A percentile compares a stretch with the other conserved stretches of the same genome.
These are phyloP conservation scores for Drosophila paranaensis DNA, from an alignment of 2,888 invertebrate genomes.

Conservation along the genomic window DNA sequence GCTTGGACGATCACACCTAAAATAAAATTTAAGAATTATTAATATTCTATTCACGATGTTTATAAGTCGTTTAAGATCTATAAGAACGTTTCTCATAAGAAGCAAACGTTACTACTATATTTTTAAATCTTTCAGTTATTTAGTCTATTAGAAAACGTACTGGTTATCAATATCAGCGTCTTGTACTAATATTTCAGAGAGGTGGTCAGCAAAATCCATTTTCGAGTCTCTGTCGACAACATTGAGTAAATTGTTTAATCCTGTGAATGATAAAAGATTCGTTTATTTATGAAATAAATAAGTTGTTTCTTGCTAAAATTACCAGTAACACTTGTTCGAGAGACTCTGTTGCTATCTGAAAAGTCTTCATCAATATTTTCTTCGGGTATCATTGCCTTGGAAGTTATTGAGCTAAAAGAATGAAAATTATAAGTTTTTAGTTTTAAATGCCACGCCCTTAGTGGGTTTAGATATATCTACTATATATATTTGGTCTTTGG, in stretches of 20 bases:
- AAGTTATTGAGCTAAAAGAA: constrained; percentile 64
- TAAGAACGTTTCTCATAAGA: too few species aligned
- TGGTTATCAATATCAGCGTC: constrained; percentile 56
- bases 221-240: constrained; percentile 33
- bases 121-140: too few species aligned
- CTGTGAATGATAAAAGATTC: constrained; percentile 23
- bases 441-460: too few species aligned
- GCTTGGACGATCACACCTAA: constrained; percentile 86
- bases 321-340: constrained; percentile 49
- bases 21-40: background rate
- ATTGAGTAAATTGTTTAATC: constrained; percentile 29
- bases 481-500: too few species aligned
- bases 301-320: constrained; percentile 25
- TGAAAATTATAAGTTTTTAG: background rate
- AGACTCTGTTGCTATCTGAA: constrained; percentile 54
- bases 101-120: too few species aligned
- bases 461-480: too few species aligned
- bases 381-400: constrained; percentile 86
- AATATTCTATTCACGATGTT: background rate
- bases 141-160: constrained; percentile 47
- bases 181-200: constrained; percentile 53
- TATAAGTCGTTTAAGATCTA: too few species aligned
- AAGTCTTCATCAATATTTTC: constrained; percentile 87
- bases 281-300: constrained; percentile 55
- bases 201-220: constrained; percentile 66